phyloP scores from a whole-genome alignment of 2,113 vertebrate species.

The Tragelaphus strepsiceros region DNA sequence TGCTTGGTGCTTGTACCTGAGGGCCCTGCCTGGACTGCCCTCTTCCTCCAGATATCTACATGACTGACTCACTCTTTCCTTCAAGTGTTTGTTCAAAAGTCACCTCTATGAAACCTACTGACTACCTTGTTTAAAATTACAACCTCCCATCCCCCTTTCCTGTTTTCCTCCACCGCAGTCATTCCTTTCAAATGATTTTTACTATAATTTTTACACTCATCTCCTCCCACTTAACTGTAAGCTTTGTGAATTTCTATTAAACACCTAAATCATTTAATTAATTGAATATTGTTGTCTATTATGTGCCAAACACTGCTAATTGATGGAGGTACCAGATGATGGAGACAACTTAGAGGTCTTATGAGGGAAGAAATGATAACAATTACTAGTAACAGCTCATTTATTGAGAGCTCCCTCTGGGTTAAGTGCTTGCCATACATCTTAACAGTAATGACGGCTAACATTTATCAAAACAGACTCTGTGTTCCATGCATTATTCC shows the following conservation, averaged over 20 bases:
- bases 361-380: background rate
- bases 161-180: background rate
- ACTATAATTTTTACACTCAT: background rate
- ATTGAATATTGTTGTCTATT: background rate
- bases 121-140: background rate
- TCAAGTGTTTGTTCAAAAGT: background rate
- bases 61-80: background rate
- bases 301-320: background rate
- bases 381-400: background rate
- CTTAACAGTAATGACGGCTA: background rate
- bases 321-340: background rate
- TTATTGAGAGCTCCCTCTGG: background rate
- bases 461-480: background rate
- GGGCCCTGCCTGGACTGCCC: background rate
- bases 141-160: background rate
- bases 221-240: background rate
- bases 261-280: background rate
- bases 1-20: background rate
- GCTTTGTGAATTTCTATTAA: background rate
- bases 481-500: background rate
- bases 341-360: background rate
- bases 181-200: constrained; percentile 2
- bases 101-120: background rate
- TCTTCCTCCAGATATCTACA: background rate
- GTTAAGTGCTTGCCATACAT: background rate